Base-by-base conservation (phyloP, 2,888 invertebrate species). In the Drosophila dives region DNA sequence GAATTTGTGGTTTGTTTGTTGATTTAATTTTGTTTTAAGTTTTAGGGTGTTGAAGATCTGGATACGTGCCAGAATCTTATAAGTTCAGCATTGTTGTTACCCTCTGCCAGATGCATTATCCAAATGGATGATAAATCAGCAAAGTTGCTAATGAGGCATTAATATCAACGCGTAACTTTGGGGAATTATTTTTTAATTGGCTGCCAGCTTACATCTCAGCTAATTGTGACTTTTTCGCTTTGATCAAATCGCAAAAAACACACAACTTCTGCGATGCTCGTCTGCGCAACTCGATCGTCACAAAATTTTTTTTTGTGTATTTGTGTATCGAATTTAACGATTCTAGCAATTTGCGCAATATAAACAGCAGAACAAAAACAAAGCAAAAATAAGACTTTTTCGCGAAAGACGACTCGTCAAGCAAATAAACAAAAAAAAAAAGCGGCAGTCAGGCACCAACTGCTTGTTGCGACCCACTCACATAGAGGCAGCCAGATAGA, bases 391-490 rank as follows among this genome's bases (percentile, higher is more conserved):
- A 40, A 36, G 63, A 64, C 59, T 73, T 80, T 80, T 72, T 77
- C 77, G 51, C 29, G 29, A 29, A 29, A 29, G 77, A 77, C 77
- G 74, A 69, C 67, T 73, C 45, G 45, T 45, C 73, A 68, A 26
- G 54, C 65, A 83, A 83, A 81, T 77, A 83, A 81, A 83, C 72
- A 82, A 73, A 60, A 53, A 73, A 60, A 53, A 33, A 36, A 54
- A 33, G 36, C 58, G 48, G 23, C 56, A 42, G 38, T 11, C 38
- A n/a, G 55, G 56, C 56, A 29, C 17, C 59, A 58, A 48, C 56
- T 42, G 64, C 81, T 29, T 20, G 55, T 17, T 36, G 54, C 56
- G 61, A 63, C 81, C 70, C 74, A 81, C 81, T 74, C 80, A 71
- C 58, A 64, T 50, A 23, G 32, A 42, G 38, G 17, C 50, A 51